Evolutionary conservation across 2,797 vertebrate species (phyloP), one percentile per base, ranked within the genome.

Genomic region (Phataginus tetradactyla): DNA sequence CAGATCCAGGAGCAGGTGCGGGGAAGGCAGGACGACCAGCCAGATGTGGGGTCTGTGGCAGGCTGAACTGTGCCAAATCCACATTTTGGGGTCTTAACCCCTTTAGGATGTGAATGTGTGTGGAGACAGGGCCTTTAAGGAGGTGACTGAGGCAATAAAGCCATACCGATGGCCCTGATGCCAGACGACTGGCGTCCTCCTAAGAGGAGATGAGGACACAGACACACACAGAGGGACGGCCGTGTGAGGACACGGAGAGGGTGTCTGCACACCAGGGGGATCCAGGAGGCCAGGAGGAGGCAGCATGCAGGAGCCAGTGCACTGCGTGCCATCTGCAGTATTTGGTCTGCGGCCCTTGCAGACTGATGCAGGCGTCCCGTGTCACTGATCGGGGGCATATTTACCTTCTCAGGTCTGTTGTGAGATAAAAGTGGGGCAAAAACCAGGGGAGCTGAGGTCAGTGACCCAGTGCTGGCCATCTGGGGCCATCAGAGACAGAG

Each of bases 331-430:
- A 45, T 45, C 42, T 45, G 42, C 42, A 45, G 32, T 27, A 7
- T 61, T 27, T 34, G 53, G 61, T 34, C 25, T 0, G 0, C n/a
- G 61, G 86, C 57, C 29, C 21, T 3, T 0, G 85, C 18, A 7
- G 32, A 27, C 55, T 12, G 51, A 17, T 59, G 17, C 0, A 2
- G 53, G 14, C 0, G 0, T 45, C 53, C 21, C 21, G 0, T 11
- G 2, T 49, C 39, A 20, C 18, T 45, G 29, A 29, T 34, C 13
- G 9, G 39, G 37, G 9, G 23, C 39, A 27, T 17, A 20, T 20
- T 20, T 74, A 55, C 55, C 17, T 8, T 55, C 29, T 18, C 72
- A 12, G 72, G 72, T 27, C 32, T 42, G 42, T 74, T 29, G 27
- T 51, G 17, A 12, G 29, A 3, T 21, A 27, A 45, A 45, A 45